Base-by-base conservation (phyloP, 2,888 invertebrate species). In the Gymnosoma rotundatum region DNA sequence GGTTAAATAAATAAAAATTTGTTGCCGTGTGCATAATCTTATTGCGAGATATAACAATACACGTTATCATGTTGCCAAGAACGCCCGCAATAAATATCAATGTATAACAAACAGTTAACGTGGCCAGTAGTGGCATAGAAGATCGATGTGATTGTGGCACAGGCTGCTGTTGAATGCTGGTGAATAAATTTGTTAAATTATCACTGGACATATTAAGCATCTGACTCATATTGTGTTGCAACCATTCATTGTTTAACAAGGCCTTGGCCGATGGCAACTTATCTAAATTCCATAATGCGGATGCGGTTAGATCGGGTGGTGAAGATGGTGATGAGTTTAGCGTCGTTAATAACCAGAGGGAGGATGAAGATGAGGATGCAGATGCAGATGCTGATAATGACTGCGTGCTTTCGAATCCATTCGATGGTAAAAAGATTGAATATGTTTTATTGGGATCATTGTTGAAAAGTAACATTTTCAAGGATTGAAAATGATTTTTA, bases 11-110 rank as follows among this genome's bases (percentile, higher is more conserved):
- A 90, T 97, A 98, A 90, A 95, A 96, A 90, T 96, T 96, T 7
- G 96, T 96, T 2, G 95, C 95, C 32, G 96, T 95, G 88, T 97
- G 97, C 96, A 98, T 96, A 88, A 95, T 95, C 88, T 95, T 95
- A 92, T 97, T 97, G 48, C 95, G 93, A 20, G 95, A 94, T 86
- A 98, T 97, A 60, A 98, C 97, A 86, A 97, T 93, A 91, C 97
- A 97, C 10, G 97, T 97, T 89, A 96, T 95, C 78, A 96, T 93
- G 91, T 98, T 98, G 0, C 97, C 97, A 48, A 97, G 91, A 0
- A 97, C 92, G 1, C 97, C 97, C 2, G 95, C 95, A 7, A 97
- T 90, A 79, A 92, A 92, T 74, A 92, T 92, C 48, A 92, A 83
- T 0, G 94, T 92, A 91, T 97, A 97, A 83, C 95, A 93, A 12